These are phyloP conservation scores for Nebria salina DNA, from an alignment of 2,888 invertebrate genomes.

Conservation along the genomic window DNA sequence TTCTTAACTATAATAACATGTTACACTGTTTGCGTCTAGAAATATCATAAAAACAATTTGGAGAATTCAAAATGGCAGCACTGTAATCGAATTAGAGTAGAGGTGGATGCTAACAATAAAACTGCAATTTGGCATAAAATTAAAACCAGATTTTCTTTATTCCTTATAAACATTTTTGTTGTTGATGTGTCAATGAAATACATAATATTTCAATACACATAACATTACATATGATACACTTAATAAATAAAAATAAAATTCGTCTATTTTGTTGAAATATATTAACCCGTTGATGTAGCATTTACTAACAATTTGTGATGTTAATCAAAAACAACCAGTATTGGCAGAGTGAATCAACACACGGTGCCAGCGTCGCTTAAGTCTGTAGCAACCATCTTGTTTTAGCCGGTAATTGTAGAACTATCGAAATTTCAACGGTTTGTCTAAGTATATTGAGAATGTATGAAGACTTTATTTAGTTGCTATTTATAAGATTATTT, in stretches of 20 bases:
- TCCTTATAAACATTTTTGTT: not conserved
- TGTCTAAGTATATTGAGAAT: not conserved
- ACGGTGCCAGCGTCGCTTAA: not conserved
- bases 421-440: not conserved
- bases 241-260: constrained; percentile 1
- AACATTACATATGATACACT: not conserved
- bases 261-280: not conserved
- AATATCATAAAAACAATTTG: no score
- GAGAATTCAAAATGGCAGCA: no score
- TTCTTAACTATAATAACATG: no score
- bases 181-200: not conserved
- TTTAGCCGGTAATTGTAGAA: not conserved
- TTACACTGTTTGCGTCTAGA: no score
- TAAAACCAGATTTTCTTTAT: constrained; percentile 1
- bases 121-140: not conserved
- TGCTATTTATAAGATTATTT: no score
- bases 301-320: not conserved
- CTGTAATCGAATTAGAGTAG: no score
- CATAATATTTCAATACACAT: not conserved
- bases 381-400: not conserved
- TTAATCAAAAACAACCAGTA: not conserved
- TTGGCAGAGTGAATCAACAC: not conserved
- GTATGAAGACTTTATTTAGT: no score
- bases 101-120: not conserved
- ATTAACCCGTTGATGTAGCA: not conserved